Evolutionary conservation across 2,113 vertebrate species (phyloP).

Genomic region (Lucifuga dentata): DNA sequence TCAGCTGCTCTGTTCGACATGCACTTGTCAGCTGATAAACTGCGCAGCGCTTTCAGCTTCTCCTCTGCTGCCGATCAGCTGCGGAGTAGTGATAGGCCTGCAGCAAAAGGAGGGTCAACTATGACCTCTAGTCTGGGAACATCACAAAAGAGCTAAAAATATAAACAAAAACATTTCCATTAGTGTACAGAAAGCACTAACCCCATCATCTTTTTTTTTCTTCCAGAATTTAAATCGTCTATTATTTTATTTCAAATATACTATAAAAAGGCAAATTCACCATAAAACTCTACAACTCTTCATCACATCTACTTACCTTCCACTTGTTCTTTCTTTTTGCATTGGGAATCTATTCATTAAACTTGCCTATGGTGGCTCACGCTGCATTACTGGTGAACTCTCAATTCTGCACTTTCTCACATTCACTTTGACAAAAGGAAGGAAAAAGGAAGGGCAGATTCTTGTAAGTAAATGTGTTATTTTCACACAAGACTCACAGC

Average conservation of each 20-base stretch:
- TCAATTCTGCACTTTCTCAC: slow-evolving; percentile 54
- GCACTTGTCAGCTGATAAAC: slow-evolving; percentile 74
- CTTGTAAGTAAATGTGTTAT: slow-evolving; percentile 60
- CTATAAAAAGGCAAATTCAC: neutral
- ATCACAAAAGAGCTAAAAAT: slow-evolving; percentile 34
- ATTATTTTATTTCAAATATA: too few relatives aligned
- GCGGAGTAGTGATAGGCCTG: slow-evolving; percentile 21
- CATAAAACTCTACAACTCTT: slow-evolving; percentile 6
- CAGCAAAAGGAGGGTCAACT: slow-evolving; percentile 32
- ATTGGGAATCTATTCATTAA: slow-evolving; percentile 39
- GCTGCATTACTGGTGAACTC: slow-evolving; percentile 59
- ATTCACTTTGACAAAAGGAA: slow-evolving; percentile 49
- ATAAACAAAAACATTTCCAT: neutral
- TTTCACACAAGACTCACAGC: slow-evolving; percentile 52
- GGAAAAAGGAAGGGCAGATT: neutral
- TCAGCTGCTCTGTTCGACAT: slow-evolving; percentile 67
- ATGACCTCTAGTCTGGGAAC: slow-evolving; percentile 43
- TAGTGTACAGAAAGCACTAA: neutral
- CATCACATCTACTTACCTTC: slow-evolving; percentile 3
- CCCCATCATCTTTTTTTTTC: too few relatives aligned
- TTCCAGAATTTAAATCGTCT: too few relatives aligned
- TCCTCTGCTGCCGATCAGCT: slow-evolving; percentile 60
- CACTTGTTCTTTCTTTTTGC: slow-evolving; percentile 30
- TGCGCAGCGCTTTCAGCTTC: slow-evolving; percentile 71
- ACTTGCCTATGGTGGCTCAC: slow-evolving; percentile 27